Evolutionary conservation across 2,113 vertebrate genomes (phyloP).

Genomic region (Mustela nigripes): DNA sequence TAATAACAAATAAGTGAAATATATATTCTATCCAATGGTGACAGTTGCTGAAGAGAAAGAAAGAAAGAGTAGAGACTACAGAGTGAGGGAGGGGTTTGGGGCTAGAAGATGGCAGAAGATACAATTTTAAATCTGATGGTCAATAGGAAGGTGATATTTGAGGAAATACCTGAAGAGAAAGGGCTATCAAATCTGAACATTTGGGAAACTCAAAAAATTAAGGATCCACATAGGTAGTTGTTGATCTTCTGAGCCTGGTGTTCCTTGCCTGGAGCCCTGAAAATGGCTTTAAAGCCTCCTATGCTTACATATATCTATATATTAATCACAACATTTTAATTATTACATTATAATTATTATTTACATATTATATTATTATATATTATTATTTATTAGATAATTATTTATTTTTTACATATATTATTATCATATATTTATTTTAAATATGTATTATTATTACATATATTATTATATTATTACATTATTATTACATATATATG

Average conservation of each 20-base stretch:
- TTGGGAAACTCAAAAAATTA: neutral
- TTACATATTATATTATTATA: too few species aligned
- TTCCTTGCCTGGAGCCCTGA: neutral
- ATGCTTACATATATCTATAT: neutral
- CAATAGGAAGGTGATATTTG: neutral
- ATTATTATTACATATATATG: too few species aligned
- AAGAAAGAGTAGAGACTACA: neutral
- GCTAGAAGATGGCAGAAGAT: neutral
- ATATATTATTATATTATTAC: too few species aligned
- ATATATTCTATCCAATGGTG: neutral
- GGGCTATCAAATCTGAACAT: neutral
- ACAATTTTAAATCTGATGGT: neutral
- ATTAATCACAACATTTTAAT: neutral
- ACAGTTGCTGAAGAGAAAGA: neutral
- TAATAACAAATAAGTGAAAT: neutral
- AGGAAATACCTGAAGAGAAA: neutral
- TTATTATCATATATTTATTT: too few species aligned
- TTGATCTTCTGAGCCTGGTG: neutral
- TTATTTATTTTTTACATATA: too few species aligned
- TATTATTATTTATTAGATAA: too few species aligned
- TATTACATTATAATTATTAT: neutral
- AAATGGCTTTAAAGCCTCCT: neutral
- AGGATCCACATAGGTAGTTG: too few species aligned
- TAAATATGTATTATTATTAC: too few species aligned
- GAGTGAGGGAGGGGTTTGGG: rapidly evolving